Base-by-base conservation (phyloP, 2,888 invertebrate species). In the Cataglyphis livida region DNA sequence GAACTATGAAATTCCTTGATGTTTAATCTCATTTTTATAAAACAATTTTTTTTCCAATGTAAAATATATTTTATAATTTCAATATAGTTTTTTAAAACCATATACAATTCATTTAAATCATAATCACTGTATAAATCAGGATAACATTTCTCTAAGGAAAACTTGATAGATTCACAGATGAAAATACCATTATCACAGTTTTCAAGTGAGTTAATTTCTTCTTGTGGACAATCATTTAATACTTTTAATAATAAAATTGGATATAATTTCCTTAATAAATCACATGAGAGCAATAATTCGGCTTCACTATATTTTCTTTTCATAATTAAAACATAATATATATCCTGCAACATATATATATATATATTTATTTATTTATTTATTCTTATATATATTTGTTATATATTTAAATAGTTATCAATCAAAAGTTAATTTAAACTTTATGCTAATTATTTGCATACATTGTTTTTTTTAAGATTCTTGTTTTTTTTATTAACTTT, bases 201-300 rank as follows among this genome's bases (percentile, higher is more conserved):
- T 83, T 90, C 88, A 12, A 41, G 61, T 28, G 85, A 84, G 64
- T 71, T 32, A 44, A 62, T 79, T n/a, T 89, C 82, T 51, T 85
- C 83, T 35, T 90, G 85, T 6, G 91, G 85, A 82, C 87, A 90
- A 41, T 91, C 84, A 4, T 90, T 84, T 78, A 94, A 84, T 75
- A 90, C 65, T 82, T 93, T 90, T 7, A 94, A 86, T 25, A 94
- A 81, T 65, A 94, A 79, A 12, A 90, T 78, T 32, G 93, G 90
- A 94, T 93, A 94, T n/a, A 94, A 86, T 64, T 84, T 81, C 68
- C 88, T 88, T 9, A 94, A 82, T 61, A 90, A 64, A 18, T 89
- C 74, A 57, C 85, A 90, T 0, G 88, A 88, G 9, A 94, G 82
- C 64, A 93, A 87, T 65, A 81, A 88, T 18, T 89, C 87, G 28